Base-by-base conservation (phyloP, 2,888 invertebrate species). In the Aporophyla nigra region DNA sequence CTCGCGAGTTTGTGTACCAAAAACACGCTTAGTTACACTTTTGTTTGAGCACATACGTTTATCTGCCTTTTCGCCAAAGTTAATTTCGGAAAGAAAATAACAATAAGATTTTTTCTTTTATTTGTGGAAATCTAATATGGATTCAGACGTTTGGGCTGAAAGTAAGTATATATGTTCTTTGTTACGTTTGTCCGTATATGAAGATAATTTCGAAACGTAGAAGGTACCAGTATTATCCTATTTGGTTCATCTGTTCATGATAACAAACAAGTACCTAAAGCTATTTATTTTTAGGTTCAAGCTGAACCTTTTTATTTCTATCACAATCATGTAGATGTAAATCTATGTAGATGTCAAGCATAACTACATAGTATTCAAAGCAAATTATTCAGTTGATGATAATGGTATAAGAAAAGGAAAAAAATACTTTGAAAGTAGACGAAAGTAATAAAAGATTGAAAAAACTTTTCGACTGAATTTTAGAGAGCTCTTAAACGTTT, bases 361-460 rank as follows among this genome's bases (percentile, higher is more conserved):
- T 68, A 21, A 43, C n/a, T 46, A 43, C 16, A 16, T 10, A 40
- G 24, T 66, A 49, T 49, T 33, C 21, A 43, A 69, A 69, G n/a
- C 16, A 59, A 65, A 68, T 67, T 14, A 56, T 67, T 83, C 67
- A 58, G 61, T 61, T 62, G 53, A 46, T 65, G 21, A 40, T 66
- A 40, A 61, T 73, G 27, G 33, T 6, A 68, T 58, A 12, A 65
- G 49, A 72, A 63, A 66, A 54, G 58, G 40, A 54, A 63, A 40
- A 65, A 58, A 62, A 76, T 51, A 59, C 19, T 40, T 68, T 81
- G 80, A 77, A 82, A 84, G 73, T 56, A 75, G 73, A 76, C 56
- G 71, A 82, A 86, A 87, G 90, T 88, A 89, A 90, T 90, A 87
- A 86, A 87, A 90, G 74, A 88, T 88, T 89, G 89, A 87, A 90